Percentiles rank a stretch among this genome's conserved stretches.
phyloP scores from a whole-genome alignment of 2,113 vertebrate species.

The Tinamus guttatus region DNA sequence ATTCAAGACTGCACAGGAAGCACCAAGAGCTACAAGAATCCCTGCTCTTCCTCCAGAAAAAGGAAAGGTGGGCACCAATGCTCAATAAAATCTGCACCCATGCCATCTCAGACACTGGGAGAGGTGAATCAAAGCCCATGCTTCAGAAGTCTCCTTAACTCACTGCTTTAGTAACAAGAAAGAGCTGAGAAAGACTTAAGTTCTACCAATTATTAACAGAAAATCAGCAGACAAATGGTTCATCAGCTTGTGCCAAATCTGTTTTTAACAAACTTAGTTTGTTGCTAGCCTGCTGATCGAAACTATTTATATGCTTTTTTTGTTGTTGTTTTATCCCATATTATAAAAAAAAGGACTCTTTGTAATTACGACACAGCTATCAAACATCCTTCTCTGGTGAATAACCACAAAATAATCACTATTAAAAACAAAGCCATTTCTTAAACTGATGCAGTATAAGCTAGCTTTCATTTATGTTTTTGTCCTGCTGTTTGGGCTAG shows the following conservation, averaged over 20 bases:
- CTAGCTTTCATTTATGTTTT: background rate
- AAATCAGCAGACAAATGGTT: background rate
- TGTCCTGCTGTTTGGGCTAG: background rate
- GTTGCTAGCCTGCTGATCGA: background rate
- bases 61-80: background rate
- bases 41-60: background rate
- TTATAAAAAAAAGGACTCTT: background rate
- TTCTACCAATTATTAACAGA: background rate
- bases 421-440: background rate
- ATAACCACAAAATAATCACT: background rate
- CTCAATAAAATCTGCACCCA: background rate
- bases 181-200: background rate
- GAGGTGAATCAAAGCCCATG: conserved; percentile 19
- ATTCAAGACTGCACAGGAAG: background rate
- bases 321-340: background rate
- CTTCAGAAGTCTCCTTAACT: background rate
- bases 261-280: background rate
- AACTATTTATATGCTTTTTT: background rate
- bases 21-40: background rate
- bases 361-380: background rate
- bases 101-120: background rate
- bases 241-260: background rate
- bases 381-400: background rate
- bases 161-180: background rate
- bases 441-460: background rate